Percentiles rank a stretch among this genome's conserved stretches.
phyloP scores from a whole-genome alignment of 2,797 vertebrate genomes.

The Gadopsis marmoratus region DNA sequence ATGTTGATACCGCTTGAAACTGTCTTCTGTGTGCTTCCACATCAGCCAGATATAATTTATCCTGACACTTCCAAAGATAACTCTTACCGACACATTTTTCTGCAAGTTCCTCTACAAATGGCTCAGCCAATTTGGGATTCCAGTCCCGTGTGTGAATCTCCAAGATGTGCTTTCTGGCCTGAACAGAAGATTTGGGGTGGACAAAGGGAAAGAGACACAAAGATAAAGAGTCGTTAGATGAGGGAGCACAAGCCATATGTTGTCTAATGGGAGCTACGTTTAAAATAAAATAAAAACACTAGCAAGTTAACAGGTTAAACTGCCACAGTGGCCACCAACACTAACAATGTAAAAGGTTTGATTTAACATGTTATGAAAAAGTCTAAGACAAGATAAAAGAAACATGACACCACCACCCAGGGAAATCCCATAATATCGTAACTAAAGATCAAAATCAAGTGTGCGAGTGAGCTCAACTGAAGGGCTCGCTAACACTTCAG shows the following conservation, averaged over 20 bases:
- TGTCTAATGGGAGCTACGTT: not conserved
- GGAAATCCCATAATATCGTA: constrained; percentile 8
- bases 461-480: constrained; percentile 13
- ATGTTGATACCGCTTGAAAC: not conserved
- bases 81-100: constrained; percentile 99
- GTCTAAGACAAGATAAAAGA: not conserved
- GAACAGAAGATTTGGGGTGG: constrained; percentile 21
- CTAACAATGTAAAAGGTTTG: not conserved
- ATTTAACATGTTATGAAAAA: not conserved
- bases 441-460: constrained; percentile 24
- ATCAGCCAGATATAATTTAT: not conserved
- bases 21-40: not conserved
- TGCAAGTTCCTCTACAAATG: constrained; percentile 96
- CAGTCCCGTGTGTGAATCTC: constrained; percentile 98
- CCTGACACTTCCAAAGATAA: not conserved
- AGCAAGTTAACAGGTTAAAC: not conserved
- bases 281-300: not conserved
- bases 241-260: not conserved
- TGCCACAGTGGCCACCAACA: not conserved
- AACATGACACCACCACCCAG: not conserved
- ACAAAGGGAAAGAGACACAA: constrained; percentile 17
- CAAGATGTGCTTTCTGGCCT: constrained; percentile 99
- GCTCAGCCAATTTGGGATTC: constrained; percentile 94
- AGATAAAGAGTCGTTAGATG: not conserved
- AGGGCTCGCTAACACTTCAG: constrained; percentile 24